phyloP scores from a whole-genome alignment of 2,113 vertebrate genomes.

The Cariama cristata region DNA sequence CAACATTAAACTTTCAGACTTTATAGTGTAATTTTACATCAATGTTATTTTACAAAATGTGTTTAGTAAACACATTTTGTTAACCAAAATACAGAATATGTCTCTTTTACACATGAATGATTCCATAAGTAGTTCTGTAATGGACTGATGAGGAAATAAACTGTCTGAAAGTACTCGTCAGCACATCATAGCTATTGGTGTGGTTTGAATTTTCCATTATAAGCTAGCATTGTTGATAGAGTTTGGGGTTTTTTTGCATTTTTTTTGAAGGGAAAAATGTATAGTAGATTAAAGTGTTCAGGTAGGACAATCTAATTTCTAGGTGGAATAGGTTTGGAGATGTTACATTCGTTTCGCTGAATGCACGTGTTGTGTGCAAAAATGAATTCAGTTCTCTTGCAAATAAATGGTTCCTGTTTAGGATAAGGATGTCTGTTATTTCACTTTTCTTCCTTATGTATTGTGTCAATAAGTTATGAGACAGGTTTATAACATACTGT shows the following conservation, averaged over 20 bases:
- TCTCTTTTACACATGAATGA: not conserved
- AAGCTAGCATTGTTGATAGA: not conserved
- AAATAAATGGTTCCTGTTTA: not conserved
- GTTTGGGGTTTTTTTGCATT: not conserved
- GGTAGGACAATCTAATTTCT: not conserved
- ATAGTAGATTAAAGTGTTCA: not conserved
- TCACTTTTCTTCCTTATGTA: not conserved
- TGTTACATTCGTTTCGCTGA: not conserved
- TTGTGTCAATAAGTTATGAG: not conserved
- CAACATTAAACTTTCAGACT: not conserved
- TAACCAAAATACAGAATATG: not conserved
- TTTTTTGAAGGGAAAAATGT: not conserved
- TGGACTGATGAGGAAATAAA: not conserved
- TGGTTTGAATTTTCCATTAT: not conserved
- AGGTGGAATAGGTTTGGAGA: not conserved
- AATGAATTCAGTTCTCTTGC: not conserved
- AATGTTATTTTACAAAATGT: not conserved
- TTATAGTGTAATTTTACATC: not conserved
- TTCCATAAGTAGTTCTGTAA: not conserved
- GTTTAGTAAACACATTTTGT: not conserved
- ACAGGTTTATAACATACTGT: not conserved
- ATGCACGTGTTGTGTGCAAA: not conserved
- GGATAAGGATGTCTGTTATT: not conserved
- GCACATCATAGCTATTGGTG: not conserved
- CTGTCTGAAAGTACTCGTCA: not conserved